Evolutionary conservation across 2,113 vertebrate genomes (phyloP).

Genomic region (Pseudopodoces humilis): DNA sequence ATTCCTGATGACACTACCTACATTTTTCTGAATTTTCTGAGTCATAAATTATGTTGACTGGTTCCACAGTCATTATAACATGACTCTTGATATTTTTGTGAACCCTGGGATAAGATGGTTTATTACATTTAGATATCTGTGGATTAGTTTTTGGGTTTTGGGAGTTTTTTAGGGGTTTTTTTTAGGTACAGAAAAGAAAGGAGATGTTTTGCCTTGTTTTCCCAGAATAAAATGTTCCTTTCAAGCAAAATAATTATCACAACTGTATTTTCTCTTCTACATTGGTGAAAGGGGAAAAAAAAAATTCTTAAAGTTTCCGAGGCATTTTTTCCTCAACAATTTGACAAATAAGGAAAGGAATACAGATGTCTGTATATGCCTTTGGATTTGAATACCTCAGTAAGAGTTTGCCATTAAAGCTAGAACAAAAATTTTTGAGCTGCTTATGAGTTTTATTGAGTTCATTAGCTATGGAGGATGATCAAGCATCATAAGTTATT

Average conservation of each 20-base stretch:
- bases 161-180: background rate
- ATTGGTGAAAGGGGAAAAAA: background rate
- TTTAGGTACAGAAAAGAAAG: background rate
- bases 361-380: background rate
- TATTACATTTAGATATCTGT: background rate
- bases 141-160: background rate
- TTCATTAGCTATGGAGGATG: background rate
- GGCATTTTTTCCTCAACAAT: background rate
- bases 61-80: background rate
- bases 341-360: background rate
- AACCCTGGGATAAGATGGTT: fast-evolving
- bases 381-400: background rate
- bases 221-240: background rate
- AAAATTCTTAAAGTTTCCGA: background rate
- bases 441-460: background rate
- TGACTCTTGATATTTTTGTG: background rate
- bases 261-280: background rate
- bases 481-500: background rate
- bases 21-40: background rate
- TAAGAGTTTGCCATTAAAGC: background rate
- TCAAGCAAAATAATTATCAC: background rate
- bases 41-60: background rate
- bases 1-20: background rate
- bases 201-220: background rate
- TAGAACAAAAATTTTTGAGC: background rate